Evolutionary conservation across 2,113 vertebrate genomes (phyloP).

Genomic region (Dascyllus trimaculatus): DNA sequence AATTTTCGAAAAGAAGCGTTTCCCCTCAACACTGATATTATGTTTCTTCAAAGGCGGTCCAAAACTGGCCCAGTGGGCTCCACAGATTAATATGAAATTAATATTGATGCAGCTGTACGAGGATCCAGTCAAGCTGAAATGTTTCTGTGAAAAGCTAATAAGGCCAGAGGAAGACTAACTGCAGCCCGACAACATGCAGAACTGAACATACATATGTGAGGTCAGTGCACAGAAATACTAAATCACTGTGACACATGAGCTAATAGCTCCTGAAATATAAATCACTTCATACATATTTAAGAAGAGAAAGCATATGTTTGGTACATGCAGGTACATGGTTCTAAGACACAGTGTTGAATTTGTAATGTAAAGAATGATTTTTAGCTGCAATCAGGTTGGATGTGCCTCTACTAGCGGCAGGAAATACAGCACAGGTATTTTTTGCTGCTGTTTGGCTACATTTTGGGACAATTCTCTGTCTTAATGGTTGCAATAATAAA

Average conservation of each 20-base stretch:
- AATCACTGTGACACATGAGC: not conserved
- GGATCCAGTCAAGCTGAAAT: not conserved
- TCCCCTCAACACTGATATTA: no score
- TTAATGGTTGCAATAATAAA: no score
- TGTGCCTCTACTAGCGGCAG: no score
- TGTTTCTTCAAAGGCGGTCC: no score
- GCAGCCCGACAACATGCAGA: not conserved
- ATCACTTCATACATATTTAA: slow-evolving; percentile 21
- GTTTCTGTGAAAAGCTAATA: slow-evolving; percentile 1
- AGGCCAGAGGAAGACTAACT: not conserved
- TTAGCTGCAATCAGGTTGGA: no score
- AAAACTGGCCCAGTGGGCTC: no score
- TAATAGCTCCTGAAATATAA: slow-evolving; percentile 11
- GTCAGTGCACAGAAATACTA: not conserved
- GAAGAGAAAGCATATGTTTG: not conserved
- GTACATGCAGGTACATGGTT: not conserved
- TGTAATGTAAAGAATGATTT: not conserved
- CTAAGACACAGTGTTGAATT: not conserved
- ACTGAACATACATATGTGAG: not conserved
- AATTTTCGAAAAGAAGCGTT: no score
- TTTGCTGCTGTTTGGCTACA: no score
- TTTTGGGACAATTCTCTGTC: no score
- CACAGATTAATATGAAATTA: not conserved
- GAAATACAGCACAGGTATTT: no score
- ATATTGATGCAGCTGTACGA: not conserved